A percentile compares a stretch with the other conserved stretches of the same genome.
Conservation (phyloP, 2,888 invertebrate species). For the Diarsia brunnea region DNA sequence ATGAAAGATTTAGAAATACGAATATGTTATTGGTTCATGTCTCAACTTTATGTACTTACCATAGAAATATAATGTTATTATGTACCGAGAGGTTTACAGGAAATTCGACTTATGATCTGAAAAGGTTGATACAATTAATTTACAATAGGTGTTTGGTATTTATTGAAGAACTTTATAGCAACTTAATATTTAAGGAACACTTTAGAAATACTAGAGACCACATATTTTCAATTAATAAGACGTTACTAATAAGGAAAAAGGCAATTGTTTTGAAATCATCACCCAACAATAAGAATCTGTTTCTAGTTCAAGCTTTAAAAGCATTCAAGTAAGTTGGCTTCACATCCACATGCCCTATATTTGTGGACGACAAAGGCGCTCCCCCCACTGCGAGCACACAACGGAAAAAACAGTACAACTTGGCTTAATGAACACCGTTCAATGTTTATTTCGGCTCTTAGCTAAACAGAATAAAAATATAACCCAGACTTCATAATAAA, state of each 20-base stretch:
- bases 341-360: constrained; percentile 48
- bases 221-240: neutral
- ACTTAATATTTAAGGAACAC: neutral
- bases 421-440: constrained; percentile 48
- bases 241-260: neutral
- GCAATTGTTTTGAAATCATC: neutral
- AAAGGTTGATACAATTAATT: neutral
- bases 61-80: no score
- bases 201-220: neutral
- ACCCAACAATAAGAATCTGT: constrained; percentile 39
- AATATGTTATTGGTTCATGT: neutral
- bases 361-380: constrained; percentile 56
- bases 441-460: constrained; percentile 42
- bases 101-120: neutral
- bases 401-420: constrained; percentile 55
- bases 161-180: neutral
- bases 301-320: constrained; percentile 57
- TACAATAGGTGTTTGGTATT: neutral
- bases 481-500: constrained; percentile 8
- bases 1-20: neutral
- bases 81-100: neutral
- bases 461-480: constrained; percentile 19
- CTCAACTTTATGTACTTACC: neutral
- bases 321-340: constrained; percentile 47
- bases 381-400: constrained; percentile 38